Evolutionary conservation across 35 echinoderm and acorn worm genomes (phyloP).

Genomic region (Lytechinus pictus): DNA sequence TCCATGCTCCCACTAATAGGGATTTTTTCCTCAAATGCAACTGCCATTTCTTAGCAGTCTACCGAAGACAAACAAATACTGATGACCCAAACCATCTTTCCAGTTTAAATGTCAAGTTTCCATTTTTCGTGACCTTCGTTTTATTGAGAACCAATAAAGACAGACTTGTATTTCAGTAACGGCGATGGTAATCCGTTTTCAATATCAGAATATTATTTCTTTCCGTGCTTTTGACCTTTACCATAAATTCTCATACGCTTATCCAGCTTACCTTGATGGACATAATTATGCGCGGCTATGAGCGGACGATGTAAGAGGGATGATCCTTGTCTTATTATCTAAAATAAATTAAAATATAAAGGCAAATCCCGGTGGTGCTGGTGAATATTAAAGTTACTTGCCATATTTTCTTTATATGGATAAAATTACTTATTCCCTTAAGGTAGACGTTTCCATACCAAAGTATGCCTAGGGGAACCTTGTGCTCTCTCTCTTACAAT

Average conservation of each 20-base stretch:
- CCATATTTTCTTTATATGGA: too few species aligned
- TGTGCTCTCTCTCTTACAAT: too few species aligned
- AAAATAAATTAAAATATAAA: background rate
- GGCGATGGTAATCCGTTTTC: background rate
- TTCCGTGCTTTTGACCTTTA: background rate
- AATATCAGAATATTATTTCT: background rate
- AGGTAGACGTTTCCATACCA: too few species aligned
- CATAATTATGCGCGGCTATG: background rate
- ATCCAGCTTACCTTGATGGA: background rate
- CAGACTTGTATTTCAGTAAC: background rate
- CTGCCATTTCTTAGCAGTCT: background rate
- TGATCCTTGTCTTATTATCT: background rate
- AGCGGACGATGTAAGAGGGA: background rate
- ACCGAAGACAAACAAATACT: background rate
- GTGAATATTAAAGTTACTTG: too few species aligned
- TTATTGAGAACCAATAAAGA: background rate
- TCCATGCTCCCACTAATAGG: too few species aligned
- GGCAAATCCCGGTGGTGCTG: background rate
- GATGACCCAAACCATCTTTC: background rate
- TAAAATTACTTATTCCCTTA: background rate
- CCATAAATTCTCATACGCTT: background rate
- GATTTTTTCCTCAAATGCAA: too few species aligned
- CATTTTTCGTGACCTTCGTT: background rate
- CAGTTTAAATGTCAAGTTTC: background rate
- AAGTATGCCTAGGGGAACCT: too few species aligned